A percentile compares a stretch with the other conserved stretches of the same genome.
Conservation (phyloP, 2,888 invertebrate genomes). For the Trissolcus brochymenae region DNA sequence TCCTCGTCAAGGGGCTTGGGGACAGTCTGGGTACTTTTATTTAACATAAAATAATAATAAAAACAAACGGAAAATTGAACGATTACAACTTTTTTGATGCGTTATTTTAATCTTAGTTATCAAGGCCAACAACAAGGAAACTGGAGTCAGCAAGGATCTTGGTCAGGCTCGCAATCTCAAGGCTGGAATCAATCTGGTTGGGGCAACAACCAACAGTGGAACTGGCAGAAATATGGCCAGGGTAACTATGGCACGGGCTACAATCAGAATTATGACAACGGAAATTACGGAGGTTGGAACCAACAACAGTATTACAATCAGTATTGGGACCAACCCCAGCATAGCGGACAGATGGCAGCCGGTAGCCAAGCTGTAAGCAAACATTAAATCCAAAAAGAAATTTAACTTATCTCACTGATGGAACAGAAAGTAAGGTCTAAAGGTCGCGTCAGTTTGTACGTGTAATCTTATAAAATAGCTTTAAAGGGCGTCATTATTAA, state of each 20-base stretch:
- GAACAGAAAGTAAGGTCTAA: slow-evolving; percentile 70
- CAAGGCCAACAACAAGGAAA: slow-evolving; percentile 54
- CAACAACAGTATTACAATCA: slow-evolving; percentile 74
- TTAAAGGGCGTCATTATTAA: not conserved
- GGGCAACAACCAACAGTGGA: slow-evolving; percentile 63
- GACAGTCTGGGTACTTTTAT: slow-evolving; percentile 41
- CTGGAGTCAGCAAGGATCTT: slow-evolving; percentile 58
- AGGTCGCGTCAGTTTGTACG: slow-evolving; percentile 44
- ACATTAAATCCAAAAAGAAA: slow-evolving; percentile 69
- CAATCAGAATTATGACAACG: slow-evolving; percentile 70
- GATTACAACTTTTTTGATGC: not conserved
- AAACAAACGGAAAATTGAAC: not conserved
- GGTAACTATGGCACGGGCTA: slow-evolving; percentile 63
- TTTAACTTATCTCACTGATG: slow-evolving; percentile 62
- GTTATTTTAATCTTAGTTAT: slow-evolving; percentile 39
- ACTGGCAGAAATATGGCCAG: slow-evolving; percentile 71
- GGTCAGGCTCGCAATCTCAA: slow-evolving; percentile 60
- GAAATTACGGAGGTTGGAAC: slow-evolving; percentile 72
- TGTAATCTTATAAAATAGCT: slow-evolving; percentile 9
- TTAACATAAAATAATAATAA: not conserved
- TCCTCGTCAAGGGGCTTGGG: slow-evolving; percentile 68
- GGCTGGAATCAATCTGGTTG: slow-evolving; percentile 63
- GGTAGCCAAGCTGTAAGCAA: slow-evolving; percentile 72
- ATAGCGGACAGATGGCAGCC: slow-evolving; percentile 66
- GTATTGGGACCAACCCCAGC: slow-evolving; percentile 73